phyloP scores from a whole-genome alignment of 2,888 invertebrate genomes.

The Lampropteryx suffumata region DNA sequence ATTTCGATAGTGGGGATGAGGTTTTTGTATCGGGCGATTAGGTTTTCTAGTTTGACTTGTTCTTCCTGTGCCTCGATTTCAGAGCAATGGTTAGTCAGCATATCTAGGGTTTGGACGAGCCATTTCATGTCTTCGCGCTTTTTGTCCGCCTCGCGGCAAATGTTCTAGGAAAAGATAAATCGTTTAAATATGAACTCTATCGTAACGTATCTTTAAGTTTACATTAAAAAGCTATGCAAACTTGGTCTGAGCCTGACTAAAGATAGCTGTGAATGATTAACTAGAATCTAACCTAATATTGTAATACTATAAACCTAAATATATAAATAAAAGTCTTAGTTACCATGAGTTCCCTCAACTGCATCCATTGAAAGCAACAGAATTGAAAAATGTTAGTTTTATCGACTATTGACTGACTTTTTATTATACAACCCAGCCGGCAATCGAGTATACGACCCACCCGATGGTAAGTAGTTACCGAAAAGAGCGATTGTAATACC shows the following conservation, averaged over 20 bases:
- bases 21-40: slow-evolving; percentile 94
- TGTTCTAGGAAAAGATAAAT: slow-evolving; percentile 83
- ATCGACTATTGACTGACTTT: too few relatives aligned
- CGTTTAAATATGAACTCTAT: too few relatives aligned
- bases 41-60: slow-evolving; percentile 90
- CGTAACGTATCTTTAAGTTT: too few relatives aligned
- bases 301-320: background rate
- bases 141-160: slow-evolving; percentile 94
- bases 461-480: too few relatives aligned
- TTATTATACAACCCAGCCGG: too few relatives aligned
- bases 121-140: slow-evolving; percentile 97
- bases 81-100: slow-evolving; percentile 91
- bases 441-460: too few relatives aligned
- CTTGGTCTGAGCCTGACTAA: too few relatives aligned
- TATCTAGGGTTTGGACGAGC: slow-evolving; percentile 95
- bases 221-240: too few relatives aligned
- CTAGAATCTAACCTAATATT: too few relatives aligned
- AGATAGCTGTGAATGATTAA: too few relatives aligned
- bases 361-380: slow-evolving; percentile 30
- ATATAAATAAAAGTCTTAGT: slow-evolving; percentile 6
- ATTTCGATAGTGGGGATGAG: slow-evolving; percentile 96
- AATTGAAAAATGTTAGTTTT: slow-evolving; percentile 13
- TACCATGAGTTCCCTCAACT: slow-evolving; percentile 40
- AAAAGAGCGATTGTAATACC: too few relatives aligned
- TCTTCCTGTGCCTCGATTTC: slow-evolving; percentile 91